Evolutionary conservation across 2,888 invertebrate genomes (phyloP), one percentile per base, ranked within the genome.

Genomic region (Tinea pellionella): DNA sequence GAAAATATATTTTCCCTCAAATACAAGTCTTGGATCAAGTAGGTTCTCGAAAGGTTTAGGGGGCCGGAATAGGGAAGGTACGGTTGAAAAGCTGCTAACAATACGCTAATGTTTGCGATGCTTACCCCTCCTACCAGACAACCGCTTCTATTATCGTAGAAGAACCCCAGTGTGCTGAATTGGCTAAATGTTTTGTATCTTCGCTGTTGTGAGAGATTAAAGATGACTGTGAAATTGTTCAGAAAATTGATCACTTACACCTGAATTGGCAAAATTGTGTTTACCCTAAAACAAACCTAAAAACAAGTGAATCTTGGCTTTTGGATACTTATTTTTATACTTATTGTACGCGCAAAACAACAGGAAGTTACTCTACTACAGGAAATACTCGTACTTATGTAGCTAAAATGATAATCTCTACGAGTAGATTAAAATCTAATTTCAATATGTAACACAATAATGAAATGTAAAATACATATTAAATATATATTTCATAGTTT

Each of bases 151-250:
- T 85, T 84, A 85, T 84, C 76, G 73, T 74, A 72, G 72, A 68
- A 71, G 74, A 72, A 30, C 70, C 74, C 73, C 75, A 75, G 81
- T 77, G 77, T 79, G 78, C 79, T 85, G 84, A 83, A 85, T 84
- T 84, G 82, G 80, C 82, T 82, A 80, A 86, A 85, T 84, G 80
- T 82, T 83, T 85, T 85, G 82, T 82, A 77, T 75, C 72, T 69
- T 73, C 76, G 77, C 75, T 72, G 69, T 74, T 77, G 78, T 82
- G 84, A 85, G n/a, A 86, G 80, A 81, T 81, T 81, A 73, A 74
- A 80, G 81, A 85, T 81, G 83, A 84, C 80, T 78, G 78, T 78
- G 80, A 85, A 84, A 86, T 83, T 84, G 82, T 84, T 79, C 77
- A 80, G 82, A 85, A 83, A 24, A 24, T 24, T 24, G 24, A 24